phyloP scores from a whole-genome alignment of 2,113 vertebrate genomes.

The Hippolais icterina region DNA sequence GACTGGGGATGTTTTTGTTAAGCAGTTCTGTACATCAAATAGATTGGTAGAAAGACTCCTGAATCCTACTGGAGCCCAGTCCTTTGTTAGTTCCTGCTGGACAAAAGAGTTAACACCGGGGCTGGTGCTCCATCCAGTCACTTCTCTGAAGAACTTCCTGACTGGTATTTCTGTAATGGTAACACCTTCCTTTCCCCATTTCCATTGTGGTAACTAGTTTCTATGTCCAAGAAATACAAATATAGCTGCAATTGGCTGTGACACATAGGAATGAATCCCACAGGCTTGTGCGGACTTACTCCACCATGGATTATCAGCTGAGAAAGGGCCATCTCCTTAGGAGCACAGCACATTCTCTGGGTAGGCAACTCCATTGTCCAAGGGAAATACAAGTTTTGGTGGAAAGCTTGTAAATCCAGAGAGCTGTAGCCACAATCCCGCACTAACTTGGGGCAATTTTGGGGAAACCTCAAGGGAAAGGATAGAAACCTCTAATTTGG shows the following conservation, averaged over 20 bases:
- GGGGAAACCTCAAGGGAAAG: not conserved
- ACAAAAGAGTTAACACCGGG: not conserved
- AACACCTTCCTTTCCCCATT: not conserved
- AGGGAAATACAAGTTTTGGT: not conserved
- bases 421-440: not conserved
- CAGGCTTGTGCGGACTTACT: not conserved
- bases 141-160: not conserved
- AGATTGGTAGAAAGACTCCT: not conserved
- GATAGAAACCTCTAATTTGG: not conserved
- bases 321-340: not conserved
- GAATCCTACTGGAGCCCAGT: not conserved
- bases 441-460: not conserved
- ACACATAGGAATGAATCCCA: accelerated
- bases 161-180: not conserved
- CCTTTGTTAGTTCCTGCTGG: not conserved
- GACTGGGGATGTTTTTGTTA: not conserved
- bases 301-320: not conserved
- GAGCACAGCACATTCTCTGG: not conserved
- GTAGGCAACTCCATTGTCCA: not conserved
- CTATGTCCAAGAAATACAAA: not conserved
- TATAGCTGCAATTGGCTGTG: not conserved
- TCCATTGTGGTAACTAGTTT: not conserved
- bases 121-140: not conserved
- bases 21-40: not conserved
- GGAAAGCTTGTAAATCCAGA: not conserved